phyloP scores from a whole-genome alignment of 2,113 vertebrate species.

The Amphilophus citrinellus region DNA sequence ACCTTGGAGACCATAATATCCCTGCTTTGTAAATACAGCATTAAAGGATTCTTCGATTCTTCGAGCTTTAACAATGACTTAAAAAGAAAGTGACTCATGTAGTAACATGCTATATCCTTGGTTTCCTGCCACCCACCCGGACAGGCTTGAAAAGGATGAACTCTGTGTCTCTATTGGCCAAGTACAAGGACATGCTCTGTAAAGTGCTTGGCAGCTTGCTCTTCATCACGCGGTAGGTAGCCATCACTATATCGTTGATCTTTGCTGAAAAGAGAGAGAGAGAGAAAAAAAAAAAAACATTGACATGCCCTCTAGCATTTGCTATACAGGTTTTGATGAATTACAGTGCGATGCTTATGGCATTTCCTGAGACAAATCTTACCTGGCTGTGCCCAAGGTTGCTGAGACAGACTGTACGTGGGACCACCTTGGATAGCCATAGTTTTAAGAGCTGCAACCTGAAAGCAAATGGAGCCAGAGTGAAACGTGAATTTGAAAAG shows the following conservation, averaged over 20 bases:
- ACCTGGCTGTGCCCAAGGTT: constrained; percentile 98
- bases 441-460: constrained; percentile 92
- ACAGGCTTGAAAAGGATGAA: constrained; percentile 99
- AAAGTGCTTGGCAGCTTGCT: constrained; percentile 91
- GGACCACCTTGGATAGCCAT: constrained; percentile 95
- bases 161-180: constrained; percentile 97
- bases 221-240: constrained; percentile 93
- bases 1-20: background rate
- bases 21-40: background rate
- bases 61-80: constrained; percentile 39
- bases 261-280: constrained; percentile 86
- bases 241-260: constrained; percentile 91
- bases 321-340: constrained; percentile 61
- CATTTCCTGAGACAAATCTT: constrained; percentile 65
- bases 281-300: constrained; percentile 22
- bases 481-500: constrained; percentile 1
- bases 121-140: constrained; percentile 84
- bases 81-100: constrained; percentile 26
- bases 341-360: constrained; percentile 35
- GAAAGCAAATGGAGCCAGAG: constrained; percentile 45
- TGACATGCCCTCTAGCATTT: constrained; percentile 57
- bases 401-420: constrained; percentile 91
- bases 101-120: constrained; percentile 15
- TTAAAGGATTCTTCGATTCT: constrained; percentile 7
- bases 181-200: constrained; percentile 95